Evolutionary conservation across 2,113 vertebrate species (phyloP), one percentile per base, ranked within the genome.

Genomic region (Nibea coibor): DNA sequence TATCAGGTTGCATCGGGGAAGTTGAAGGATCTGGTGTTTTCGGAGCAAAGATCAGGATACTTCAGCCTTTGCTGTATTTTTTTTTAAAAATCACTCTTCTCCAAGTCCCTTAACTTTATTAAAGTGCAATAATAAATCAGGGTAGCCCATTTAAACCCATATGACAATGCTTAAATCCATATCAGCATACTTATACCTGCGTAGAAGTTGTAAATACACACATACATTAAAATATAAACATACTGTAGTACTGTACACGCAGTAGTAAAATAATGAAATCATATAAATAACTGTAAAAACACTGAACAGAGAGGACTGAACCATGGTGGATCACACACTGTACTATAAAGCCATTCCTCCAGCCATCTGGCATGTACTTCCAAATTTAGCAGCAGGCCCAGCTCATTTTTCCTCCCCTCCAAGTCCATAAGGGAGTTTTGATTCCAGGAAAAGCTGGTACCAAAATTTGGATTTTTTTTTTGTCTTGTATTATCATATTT

Each of bases 341-440:
- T 67, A 76, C 59, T 85, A 76, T 80, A 69, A 77, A 90, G 70
- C 82, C 58, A 54, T 84, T 91, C 69, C 68, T 75, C 42, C 72
- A 75, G 83, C 92, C 92, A 93, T 93, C 90, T 93, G 92, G 82
- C 80, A 61, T 4, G 4, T 17, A 61, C 66, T 28, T 87, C 87
- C 89, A 92, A 89, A 92, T 92, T 89, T 90, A 92, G 90, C 89
- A 72, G 72, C 78, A 53, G 81, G 84, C 87, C 78, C 59, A 58
- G 75, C 81, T 89, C 64, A 39, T 85, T 85, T 72, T 81, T 77
- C 80, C 69, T 89, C 72, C 51, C 58, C 24, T 84, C 88, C 81
- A 85, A 85, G 78, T 75, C 84, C 87, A 85, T 64, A 66, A 72
- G 88, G 87, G 78, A 64, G 68, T 56, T 84, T 87, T 57, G 59